These are phyloP conservation scores for Chaetodon trifascialis DNA, from an alignment of 2,113 vertebrate genomes.

Conservation along the genomic window DNA sequence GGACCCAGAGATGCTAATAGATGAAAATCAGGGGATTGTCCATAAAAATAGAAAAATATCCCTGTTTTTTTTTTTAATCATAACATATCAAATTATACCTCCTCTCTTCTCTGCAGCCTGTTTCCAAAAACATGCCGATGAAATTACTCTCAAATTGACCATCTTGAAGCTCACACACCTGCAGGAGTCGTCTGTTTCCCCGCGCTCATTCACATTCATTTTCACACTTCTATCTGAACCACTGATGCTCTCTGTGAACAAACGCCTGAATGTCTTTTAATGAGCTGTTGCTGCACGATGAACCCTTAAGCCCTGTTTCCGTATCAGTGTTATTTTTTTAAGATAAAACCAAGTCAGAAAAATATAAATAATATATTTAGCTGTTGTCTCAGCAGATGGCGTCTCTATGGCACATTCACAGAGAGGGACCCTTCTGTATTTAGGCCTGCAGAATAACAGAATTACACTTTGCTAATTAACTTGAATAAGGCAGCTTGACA, in stretches of 20 bases:
- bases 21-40: background rate
- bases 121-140: background rate
- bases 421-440: constrained; percentile 30
- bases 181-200: background rate
- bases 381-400: constrained; percentile 57
- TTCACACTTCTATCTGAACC: constrained; percentile 3
- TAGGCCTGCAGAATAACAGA: constrained; percentile 44
- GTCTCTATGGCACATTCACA: constrained; percentile 40
- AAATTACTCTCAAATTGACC: background rate
- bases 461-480: constrained; percentile 58
- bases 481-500: constrained; percentile 52
- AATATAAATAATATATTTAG: constrained; percentile 26
- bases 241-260: background rate
- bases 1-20: background rate
- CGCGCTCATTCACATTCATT: constrained; percentile 5
- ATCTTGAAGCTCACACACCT: background rate
- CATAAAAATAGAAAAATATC: background rate
- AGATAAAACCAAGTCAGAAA: background rate
- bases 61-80: background rate
- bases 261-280: constrained; percentile 16
- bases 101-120: background rate
- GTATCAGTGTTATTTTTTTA: background rate
- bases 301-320: background rate
- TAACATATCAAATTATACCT: too few relatives aligned
- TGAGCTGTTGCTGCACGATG: constrained; percentile 22